Evolutionary conservation across 1,140 invertebrate genomes (phyloP).

Genomic region (Plodia interpunctella): DNA sequence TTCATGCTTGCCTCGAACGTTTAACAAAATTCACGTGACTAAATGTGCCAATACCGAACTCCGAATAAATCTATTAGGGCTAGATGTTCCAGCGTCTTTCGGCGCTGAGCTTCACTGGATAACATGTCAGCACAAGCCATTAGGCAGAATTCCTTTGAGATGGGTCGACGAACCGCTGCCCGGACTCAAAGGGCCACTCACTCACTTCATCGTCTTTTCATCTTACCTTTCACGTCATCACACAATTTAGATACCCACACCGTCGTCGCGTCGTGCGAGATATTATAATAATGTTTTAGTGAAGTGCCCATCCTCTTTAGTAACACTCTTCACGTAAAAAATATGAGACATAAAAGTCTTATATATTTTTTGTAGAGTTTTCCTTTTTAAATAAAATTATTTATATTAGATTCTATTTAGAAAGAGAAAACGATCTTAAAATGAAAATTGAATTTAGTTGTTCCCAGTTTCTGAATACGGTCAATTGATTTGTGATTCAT

Average conservation of each 20-base stretch:
- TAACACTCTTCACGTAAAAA: neutral
- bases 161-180: slow-evolving; percentile 30
- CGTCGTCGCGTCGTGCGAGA: neutral
- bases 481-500: too few species aligned
- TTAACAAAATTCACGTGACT: slow-evolving; percentile 1
- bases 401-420: too few species aligned
- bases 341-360: too few species aligned
- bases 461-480: too few species aligned
- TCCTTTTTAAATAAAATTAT: too few species aligned
- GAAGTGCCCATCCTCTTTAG: neutral
- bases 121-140: slow-evolving; percentile 50
- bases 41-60: neutral
- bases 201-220: slow-evolving; percentile 51
- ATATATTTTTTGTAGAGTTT: neutral
- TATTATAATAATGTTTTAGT: neutral
- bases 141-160: slow-evolving; percentile 50
- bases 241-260: slow-evolving; percentile 41
- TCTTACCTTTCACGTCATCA: slow-evolving; percentile 49
- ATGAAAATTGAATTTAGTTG: too few species aligned
- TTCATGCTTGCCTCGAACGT: neutral
- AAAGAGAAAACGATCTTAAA: too few species aligned
- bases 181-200: slow-evolving; percentile 44
- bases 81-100: slow-evolving; percentile 1
- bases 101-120: slow-evolving; percentile 18
- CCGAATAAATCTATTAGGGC: slow-evolving; percentile 5